Evolutionary conservation across 2,888 invertebrate genomes (phyloP), one percentile per base, ranked within the genome.

Genomic region (Pherbina coryleti): DNA sequence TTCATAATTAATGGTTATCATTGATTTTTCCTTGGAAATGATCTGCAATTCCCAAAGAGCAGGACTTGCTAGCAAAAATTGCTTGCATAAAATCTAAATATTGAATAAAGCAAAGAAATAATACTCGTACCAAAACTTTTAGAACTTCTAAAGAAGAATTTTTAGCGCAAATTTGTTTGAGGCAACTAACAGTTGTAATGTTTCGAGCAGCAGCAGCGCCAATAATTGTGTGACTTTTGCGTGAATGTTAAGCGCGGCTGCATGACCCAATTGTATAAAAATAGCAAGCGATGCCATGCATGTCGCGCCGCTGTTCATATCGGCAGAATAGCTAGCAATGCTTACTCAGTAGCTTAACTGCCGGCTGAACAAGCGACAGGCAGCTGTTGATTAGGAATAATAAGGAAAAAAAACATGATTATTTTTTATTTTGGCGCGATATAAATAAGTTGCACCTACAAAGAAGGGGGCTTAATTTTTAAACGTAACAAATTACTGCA

Each of bases 231-330:
- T 51, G 49, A 28, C 37, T 72, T 64, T 66, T 44, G 67, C 69
- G 66, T 69, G 49, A 57, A 71, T 71, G 76, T 66, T 69, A 71
- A 51, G 78, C 37, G 77, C 74, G 76, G 67, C 76, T n/a, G 51
- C 75, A 73, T 80, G 80, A 80, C 80, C 80, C 77, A 80, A 78
- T 79, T 80, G 79, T 79, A 73, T 76, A 79, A 74, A 80, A 80
- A 80, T 80, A 80, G 75, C 60, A 9, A 57, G 28, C 55, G 49
- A 22, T 69, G 37, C 49, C 37, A 57, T 57, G 34, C 17, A 34
- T n/a, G 5, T 34, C 19, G 62, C 73, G 49, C 5, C 25, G 62
- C 28, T 28, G 73, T 44, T 49, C n/a, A 62, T 49, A 25, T 49
- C 73, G 22, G 60, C 57, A 34, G 25, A 25, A 67, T 19, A 31